A percentile compares a stretch with the other conserved stretches of the same genome.
phyloP scores from a whole-genome alignment of 2,888 invertebrate species.

The Hemithea aestivaria region DNA sequence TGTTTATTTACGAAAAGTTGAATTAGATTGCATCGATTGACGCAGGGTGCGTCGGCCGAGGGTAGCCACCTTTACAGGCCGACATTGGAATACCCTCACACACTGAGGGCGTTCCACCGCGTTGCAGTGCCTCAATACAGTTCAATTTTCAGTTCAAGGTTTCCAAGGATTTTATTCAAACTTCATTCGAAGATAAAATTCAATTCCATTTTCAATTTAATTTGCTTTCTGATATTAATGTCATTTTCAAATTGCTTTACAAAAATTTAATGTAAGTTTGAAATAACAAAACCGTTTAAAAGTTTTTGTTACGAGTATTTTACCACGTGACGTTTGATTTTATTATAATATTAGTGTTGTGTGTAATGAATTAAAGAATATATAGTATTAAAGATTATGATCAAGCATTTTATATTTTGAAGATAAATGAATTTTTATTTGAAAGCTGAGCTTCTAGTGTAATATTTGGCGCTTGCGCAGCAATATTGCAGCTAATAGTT shows the following conservation, averaged over 20 bases:
- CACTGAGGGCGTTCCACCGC: slow-evolving; percentile 64
- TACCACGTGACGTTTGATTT: no score
- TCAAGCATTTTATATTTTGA: no score
- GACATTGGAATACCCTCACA: slow-evolving; percentile 72
- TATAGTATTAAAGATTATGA: no score
- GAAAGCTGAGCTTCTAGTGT: no score
- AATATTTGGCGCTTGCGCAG: no score
- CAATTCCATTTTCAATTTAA: slow-evolving; percentile 9
- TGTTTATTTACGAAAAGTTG: slow-evolving; percentile 53
- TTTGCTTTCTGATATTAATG: slow-evolving; percentile 5
- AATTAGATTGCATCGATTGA: slow-evolving; percentile 41
- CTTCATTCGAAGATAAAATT: slow-evolving; percentile 15
- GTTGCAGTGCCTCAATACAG: slow-evolving; percentile 1
- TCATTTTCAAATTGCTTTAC: slow-evolving; percentile 3
- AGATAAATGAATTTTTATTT: no score
- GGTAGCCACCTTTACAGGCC: slow-evolving; percentile 62
- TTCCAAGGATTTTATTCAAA: slow-evolving; percentile 22
- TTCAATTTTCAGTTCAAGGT: slow-evolving; percentile 40
- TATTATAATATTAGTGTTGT: no score
- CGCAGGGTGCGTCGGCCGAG: slow-evolving; percentile 37
- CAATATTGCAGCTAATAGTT: no score
- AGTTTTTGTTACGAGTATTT: background rate
- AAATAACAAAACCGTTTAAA: background rate
- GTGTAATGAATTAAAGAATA: no score
- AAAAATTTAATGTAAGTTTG: background rate